Percentiles rank a stretch among this genome's conserved stretches.
phyloP scores from a whole-genome alignment of 2,888 invertebrate species.

The Hypomecis atomaria region DNA sequence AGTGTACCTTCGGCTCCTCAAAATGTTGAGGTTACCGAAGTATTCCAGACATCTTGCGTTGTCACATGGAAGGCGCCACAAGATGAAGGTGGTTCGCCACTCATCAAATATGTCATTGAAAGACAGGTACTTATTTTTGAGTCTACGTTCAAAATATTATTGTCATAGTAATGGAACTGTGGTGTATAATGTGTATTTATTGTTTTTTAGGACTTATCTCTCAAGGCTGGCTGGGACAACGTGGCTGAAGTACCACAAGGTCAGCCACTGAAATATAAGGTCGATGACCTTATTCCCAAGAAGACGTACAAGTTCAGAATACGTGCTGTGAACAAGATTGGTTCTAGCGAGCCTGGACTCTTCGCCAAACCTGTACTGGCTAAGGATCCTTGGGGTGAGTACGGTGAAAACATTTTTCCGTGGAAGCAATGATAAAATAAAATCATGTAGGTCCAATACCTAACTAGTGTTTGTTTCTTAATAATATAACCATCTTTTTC shows the following conservation, averaged over 20 bases:
- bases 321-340: conserved; percentile 96
- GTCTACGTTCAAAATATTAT: background rate
- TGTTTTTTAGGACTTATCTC: conserved; percentile 84
- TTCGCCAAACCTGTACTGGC: conserved; percentile 95
- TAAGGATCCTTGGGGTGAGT: conserved; percentile 97
- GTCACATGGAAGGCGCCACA: conserved; percentile 94
- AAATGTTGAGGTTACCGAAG: conserved; percentile 93
- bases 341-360: conserved; percentile 95
- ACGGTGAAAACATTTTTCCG: background rate
- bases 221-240: conserved; percentile 93
- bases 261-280: conserved; percentile 90
- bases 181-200: background rate
- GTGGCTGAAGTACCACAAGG: conserved; percentile 91
- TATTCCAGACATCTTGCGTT: conserved; percentile 95
- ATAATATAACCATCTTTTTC: conserved; percentile 29
- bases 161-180: background rate
- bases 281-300: conserved; percentile 94
- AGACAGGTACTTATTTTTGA: conserved; percentile 87
- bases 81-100: conserved; percentile 95
- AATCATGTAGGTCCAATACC: background rate
- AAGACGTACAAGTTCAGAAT: conserved; percentile 98
- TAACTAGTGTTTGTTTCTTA: background rate
- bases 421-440: background rate
- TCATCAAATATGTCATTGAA: conserved; percentile 95
- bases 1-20: conserved; percentile 93